Evolutionary conservation across 2,888 invertebrate species (phyloP).

Genomic region (Chorisops tibialis): DNA sequence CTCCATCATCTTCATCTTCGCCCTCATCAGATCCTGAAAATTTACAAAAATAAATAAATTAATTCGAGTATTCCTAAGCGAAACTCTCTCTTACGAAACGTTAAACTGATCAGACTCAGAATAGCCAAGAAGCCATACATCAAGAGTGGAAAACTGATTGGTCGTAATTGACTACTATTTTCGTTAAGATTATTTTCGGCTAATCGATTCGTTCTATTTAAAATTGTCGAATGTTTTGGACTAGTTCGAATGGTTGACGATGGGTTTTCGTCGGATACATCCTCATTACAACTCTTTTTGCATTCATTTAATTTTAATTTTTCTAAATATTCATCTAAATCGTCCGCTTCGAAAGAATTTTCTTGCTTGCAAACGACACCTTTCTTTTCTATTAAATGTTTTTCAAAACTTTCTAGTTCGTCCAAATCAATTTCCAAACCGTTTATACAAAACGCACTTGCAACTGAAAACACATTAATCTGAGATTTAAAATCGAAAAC

Average conservation of each 20-base stretch:
- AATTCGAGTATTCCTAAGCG: slow-evolving; percentile 30
- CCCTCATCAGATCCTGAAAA: slow-evolving; percentile 38
- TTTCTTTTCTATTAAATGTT: slow-evolving; percentile 44
- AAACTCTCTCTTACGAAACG: slow-evolving; percentile 46
- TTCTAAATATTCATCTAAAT: slow-evolving; percentile 51
- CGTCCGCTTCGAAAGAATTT: slow-evolving; percentile 39
- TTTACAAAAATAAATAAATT: slow-evolving; percentile 36
- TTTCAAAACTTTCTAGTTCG: slow-evolving; percentile 50
- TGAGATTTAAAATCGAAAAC: not conserved
- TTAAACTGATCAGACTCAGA: slow-evolving; percentile 48
- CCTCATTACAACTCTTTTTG: slow-evolving; percentile 14
- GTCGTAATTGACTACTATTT: slow-evolving; percentile 14
- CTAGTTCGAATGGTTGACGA: not conserved
- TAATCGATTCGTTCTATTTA: slow-evolving; percentile 26
- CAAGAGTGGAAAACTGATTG: slow-evolving; percentile 44
- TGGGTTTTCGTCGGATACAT: not conserved
- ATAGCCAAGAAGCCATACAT: slow-evolving; percentile 50
- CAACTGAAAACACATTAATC: slow-evolving; percentile 44
- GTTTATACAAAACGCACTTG: slow-evolving; percentile 49
- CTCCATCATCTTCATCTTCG: slow-evolving; percentile 44
- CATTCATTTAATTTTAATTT: slow-evolving; percentile 44
- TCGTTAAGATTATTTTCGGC: slow-evolving; percentile 13
- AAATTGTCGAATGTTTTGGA: not conserved
- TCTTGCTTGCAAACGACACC: not conserved
- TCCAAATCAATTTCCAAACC: slow-evolving; percentile 53